Evolutionary conservation across 2,797 vertebrate species (phyloP).

Genomic region (Mus spretus): DNA sequence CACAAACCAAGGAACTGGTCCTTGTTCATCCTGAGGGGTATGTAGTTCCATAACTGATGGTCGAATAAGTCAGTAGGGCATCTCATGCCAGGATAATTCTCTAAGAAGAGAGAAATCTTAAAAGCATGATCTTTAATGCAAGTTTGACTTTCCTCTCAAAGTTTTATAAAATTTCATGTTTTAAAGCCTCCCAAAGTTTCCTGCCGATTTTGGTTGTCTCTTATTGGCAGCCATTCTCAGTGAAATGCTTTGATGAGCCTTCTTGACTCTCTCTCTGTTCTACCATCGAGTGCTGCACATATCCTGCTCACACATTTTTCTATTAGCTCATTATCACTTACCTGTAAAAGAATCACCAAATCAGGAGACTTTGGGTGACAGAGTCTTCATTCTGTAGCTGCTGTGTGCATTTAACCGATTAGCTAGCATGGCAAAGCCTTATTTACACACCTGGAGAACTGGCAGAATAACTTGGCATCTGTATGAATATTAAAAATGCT

Average conservation of each 20-base stretch:
- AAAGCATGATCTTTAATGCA: not conserved
- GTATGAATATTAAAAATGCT: not conserved
- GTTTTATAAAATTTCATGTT: not conserved
- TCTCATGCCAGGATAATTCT: not conserved
- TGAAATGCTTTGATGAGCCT: not conserved
- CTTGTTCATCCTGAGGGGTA: not conserved
- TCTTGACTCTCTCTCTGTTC: not conserved
- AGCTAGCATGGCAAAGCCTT: not conserved
- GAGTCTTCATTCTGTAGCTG: accelerated
- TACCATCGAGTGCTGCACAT: not conserved
- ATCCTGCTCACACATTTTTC: not conserved
- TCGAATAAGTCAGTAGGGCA: not conserved
- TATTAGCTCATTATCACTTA: not conserved
- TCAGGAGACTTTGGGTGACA: not conserved
- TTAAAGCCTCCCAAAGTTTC: not conserved
- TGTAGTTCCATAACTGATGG: not conserved
- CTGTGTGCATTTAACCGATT: not conserved
- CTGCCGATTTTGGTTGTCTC: not conserved
- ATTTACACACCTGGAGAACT: not conserved
- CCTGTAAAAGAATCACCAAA: not conserved
- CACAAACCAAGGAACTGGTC: accelerated
- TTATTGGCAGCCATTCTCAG: not conserved
- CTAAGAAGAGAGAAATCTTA: not conserved
- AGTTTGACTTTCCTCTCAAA: not conserved
- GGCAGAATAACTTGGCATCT: not conserved